Conservation (phyloP, 1,140 invertebrate genomes). For the Drosophila persimilis region DNA sequence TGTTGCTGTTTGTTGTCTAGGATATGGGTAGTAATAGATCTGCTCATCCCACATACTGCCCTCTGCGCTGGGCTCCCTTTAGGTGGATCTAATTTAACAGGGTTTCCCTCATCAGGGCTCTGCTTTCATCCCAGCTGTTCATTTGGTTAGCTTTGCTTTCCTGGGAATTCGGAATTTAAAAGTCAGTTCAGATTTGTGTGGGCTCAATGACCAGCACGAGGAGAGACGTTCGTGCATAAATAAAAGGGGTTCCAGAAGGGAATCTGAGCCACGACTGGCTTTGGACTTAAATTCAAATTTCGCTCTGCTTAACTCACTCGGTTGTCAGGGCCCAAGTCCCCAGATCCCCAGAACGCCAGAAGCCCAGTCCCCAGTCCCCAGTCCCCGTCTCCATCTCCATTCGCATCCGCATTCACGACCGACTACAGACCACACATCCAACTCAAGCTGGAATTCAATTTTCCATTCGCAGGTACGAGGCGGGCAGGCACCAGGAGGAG, state of each 20-base stretch:
- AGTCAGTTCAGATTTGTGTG: constrained; percentile 35
- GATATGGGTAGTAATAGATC: no score
- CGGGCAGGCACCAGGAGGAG: constrained; percentile 85
- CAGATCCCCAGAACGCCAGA: not conserved
- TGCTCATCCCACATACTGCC: no score
- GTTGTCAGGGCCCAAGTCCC: constrained; percentile 33
- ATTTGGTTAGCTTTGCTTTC: not conserved
- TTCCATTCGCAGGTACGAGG: constrained; percentile 86
- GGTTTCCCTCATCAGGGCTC: no score
- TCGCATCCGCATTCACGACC: not conserved
- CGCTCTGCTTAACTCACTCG: constrained; percentile 28
- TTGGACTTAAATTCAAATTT: constrained; percentile 32
- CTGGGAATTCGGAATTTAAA: constrained; percentile 31
- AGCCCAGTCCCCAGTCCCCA: no score
- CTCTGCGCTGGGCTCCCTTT: no score
- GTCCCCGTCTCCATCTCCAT: not conserved
- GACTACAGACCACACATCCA: constrained; percentile 5
- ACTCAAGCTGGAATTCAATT: constrained; percentile 47
- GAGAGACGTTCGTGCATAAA: constrained; percentile 23
- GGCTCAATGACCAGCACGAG: constrained; percentile 17
- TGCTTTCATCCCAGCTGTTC: no score
- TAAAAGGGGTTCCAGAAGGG: constrained; percentile 26
- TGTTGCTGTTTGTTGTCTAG: no score
- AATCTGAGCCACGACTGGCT: constrained; percentile 7
- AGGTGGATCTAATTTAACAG: no score